phyloP scores from a whole-genome alignment of 2,113 vertebrate genomes.

The Alethe castanea region DNA sequence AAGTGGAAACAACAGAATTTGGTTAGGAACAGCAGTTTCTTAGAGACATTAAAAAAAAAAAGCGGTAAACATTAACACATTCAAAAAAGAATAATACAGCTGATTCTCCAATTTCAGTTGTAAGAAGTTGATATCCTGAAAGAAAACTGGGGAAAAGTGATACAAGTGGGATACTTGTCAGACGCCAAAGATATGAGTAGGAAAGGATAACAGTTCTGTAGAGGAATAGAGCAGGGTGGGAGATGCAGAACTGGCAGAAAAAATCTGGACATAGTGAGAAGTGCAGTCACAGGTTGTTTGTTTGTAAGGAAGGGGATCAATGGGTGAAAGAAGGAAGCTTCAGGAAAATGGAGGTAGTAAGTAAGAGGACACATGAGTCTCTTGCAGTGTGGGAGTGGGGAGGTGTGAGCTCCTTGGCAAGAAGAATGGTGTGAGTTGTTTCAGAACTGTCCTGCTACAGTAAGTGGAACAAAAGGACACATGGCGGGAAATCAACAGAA shows the following conservation, averaged over 20 bases:
- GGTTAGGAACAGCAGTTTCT: background rate
- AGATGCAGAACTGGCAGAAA: background rate
- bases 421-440: background rate
- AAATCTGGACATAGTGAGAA: background rate
- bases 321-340: background rate
- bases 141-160: background rate
- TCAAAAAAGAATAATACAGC: background rate
- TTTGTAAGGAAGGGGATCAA: background rate
- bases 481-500: background rate
- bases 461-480: background rate
- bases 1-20: background rate
- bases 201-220: background rate
- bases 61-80: background rate
- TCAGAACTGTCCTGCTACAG: background rate
- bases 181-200: background rate
- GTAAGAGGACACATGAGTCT: background rate
- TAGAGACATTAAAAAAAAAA: background rate
- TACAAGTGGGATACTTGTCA: background rate
- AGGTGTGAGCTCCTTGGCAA: background rate
- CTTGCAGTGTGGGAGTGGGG: accelerated
- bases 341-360: background rate
- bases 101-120: background rate
- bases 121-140: background rate
- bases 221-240: background rate
- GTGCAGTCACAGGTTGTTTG: background rate